Percentiles rank a stretch among this genome's conserved stretches.
Evolutionary conservation across 2,113 vertebrate species (phyloP).

Genomic region (Puntigrus tetrazona): DNA sequence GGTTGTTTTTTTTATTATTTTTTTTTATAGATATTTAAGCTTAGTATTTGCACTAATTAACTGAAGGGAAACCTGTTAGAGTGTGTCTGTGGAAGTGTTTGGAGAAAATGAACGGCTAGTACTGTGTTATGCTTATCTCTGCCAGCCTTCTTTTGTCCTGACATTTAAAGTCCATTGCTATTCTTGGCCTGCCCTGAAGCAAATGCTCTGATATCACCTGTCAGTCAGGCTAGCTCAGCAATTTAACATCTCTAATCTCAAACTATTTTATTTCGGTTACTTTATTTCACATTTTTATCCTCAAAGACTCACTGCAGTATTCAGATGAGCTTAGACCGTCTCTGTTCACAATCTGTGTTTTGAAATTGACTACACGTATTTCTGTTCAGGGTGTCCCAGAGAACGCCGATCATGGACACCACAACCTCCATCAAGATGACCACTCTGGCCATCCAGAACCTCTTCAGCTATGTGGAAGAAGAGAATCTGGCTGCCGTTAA

Average conservation of each 20-base stretch:
- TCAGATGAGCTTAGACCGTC: background rate
- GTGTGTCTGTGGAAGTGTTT: background rate
- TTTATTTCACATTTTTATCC: background rate
- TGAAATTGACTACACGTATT: background rate
- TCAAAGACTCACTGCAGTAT: background rate
- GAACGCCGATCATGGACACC: slow-evolving; percentile 73
- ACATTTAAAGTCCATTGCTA: slow-evolving; percentile 39
- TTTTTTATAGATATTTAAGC: too few species aligned
- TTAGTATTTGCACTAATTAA: too few species aligned
- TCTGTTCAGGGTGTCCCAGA: slow-evolving; percentile 34
- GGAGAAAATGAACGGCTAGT: background rate
- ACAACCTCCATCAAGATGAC: slow-evolving; percentile 86
- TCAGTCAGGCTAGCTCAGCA: background rate
- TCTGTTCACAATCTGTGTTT: background rate
- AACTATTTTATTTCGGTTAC: background rate
- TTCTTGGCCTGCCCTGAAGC: background rate
- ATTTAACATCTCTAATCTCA: background rate
- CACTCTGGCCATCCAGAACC: slow-evolving; percentile 90
- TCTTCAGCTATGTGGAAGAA: slow-evolving; percentile 94
- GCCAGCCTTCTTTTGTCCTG: slow-evolving; percentile 21
- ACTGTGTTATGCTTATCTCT: background rate
- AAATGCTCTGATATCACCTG: background rate
- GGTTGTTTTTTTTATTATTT: too few species aligned
- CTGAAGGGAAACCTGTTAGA: background rate
- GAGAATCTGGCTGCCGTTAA: slow-evolving; percentile 91